Conservation (phyloP, 2,888 invertebrate species). For the Agrotis puta region DNA sequence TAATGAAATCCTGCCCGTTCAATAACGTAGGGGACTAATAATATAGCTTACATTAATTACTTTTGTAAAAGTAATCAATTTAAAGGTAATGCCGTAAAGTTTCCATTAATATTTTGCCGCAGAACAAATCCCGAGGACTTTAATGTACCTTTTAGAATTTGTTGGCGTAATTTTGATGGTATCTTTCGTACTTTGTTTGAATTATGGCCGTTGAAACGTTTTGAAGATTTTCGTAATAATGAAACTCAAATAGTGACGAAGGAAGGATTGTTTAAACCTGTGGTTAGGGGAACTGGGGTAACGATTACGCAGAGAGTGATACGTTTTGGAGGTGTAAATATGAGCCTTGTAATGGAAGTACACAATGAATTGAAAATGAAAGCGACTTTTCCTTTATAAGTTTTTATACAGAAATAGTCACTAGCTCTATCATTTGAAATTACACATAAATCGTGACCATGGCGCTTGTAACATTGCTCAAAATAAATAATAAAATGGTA, state of each 20-base stretch:
- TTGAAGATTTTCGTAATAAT: slow-evolving; percentile 52
- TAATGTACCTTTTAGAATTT: slow-evolving; percentile 45
- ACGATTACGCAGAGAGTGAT: slow-evolving; percentile 14
- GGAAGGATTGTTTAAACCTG: slow-evolving; percentile 20
- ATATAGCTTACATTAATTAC: slow-evolving; percentile 64
- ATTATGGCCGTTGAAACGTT: slow-evolving; percentile 46
- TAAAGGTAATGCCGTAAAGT: slow-evolving; percentile 53
- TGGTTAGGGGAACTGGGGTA: slow-evolving; percentile 16
- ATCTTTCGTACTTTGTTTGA: slow-evolving; percentile 52
- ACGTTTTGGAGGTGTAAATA: slow-evolving; percentile 14
- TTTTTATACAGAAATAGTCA: too few species aligned
- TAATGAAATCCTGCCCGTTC: slow-evolving; percentile 74
- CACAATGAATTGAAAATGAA: not conserved
- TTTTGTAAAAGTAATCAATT: slow-evolving; percentile 61
- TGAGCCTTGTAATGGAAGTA: not conserved
- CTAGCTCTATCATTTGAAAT: too few species aligned
- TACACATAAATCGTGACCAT: too few species aligned
- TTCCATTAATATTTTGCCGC: slow-evolving; percentile 55
- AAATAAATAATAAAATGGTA: too few species aligned
- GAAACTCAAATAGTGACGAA: slow-evolving; percentile 44
- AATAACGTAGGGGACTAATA: slow-evolving; percentile 64
- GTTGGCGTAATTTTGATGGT: slow-evolving; percentile 54
- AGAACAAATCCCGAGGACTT: slow-evolving; percentile 40
- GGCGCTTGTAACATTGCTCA: too few species aligned
- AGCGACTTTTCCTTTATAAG: not conserved